Base-by-base conservation (phyloP, 2,888 invertebrate species). In the Parnassius smintheus region DNA sequence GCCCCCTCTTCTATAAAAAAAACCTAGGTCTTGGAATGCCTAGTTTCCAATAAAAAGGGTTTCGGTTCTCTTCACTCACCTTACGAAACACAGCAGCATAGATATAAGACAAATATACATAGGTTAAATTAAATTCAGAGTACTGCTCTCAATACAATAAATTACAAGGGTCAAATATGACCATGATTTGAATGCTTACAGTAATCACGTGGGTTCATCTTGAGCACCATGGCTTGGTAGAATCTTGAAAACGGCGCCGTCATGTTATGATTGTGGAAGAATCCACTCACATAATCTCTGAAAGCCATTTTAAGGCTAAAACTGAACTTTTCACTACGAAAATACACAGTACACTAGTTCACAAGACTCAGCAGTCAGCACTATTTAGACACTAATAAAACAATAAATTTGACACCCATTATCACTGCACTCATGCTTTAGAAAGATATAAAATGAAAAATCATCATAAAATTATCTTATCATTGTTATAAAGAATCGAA, bases 391-490 rank as follows among this genome's bases (percentile, higher is more conserved):
- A 79, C 75, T 81, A 83, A 70, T 80, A 78, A 71, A 79, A 82
- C 80, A 81, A 83, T 85, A 87, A 78, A 86, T 90, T 90, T 90
- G 90, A 90, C 90, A 90, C 90, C 86, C 86, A 90, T 90, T 87
- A 90, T 90, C 87, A 89, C 89, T 81, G 76, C 73, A 68, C 70
- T 80, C 71, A 73, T 70, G 66, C 68, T 61, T 71, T 67, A 65
- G 61, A 64, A 69, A 73, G 69, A 65, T 64, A 65, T 65, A 67
- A 72, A 74, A 66, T 52, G 66, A 66, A 74, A 68, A 71, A 66
- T 57, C 56, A 60, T 56, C 49, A 53, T 35, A 55, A 53, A 65
- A 46, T 59, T 53, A 61, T 57, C 66, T 66, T 54, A 65, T 67
- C 75, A 75, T 75, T 65, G 67, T 57, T 46, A 58, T 56, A 56